These are phyloP conservation scores for Brachionus manjavacas DNA, from an alignment of 1,140 invertebrate genomes.

Conservation along the genomic window DNA sequence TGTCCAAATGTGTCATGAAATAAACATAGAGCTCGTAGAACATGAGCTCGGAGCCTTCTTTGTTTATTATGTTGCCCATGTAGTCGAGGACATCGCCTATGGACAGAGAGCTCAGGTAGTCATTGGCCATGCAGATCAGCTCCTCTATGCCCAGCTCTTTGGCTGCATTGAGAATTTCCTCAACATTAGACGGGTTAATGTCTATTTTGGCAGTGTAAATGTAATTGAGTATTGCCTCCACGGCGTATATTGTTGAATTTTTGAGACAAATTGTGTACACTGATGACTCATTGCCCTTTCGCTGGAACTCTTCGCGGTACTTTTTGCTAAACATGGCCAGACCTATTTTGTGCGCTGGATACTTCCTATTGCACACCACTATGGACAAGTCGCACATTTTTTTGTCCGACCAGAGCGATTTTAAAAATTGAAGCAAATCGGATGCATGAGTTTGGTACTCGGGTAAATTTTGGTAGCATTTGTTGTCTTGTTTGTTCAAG, in stretches of 20 bases:
- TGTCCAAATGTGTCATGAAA: conserved; percentile 38
- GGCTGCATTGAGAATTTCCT: conserved; percentile 26
- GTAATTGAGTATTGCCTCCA: conserved; percentile 42
- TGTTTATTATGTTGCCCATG: conserved; percentile 38
- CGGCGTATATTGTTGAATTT: conserved; percentile 41
- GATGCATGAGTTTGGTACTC: conserved; percentile 13
- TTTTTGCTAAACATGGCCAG: conserved; percentile 43
- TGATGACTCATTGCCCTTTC: not conserved
- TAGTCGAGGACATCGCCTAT: conserved; percentile 30
- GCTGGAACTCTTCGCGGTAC: conserved; percentile 28
- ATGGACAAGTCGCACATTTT: conserved; percentile 44
- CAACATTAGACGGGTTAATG: conserved; percentile 42
- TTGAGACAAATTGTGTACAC: conserved; percentile 42
- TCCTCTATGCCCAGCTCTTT: conserved; percentile 42
- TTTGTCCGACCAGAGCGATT: conserved; percentile 40
- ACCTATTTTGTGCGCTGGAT: conserved; percentile 43
- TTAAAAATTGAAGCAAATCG: conserved; percentile 32
- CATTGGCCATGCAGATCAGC: conserved; percentile 1
- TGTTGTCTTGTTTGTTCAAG: conserved; percentile 15
- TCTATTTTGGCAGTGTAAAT: conserved; percentile 44
- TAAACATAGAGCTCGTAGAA: conserved; percentile 41
- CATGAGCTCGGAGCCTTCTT: conserved; percentile 42
- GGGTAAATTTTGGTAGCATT: not conserved
- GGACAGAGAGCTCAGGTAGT: conserved; percentile 5
- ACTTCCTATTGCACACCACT: conserved; percentile 29